Conservation (phyloP, 2,113 vertebrate genomes). For the Lophius piscatorius region DNA sequence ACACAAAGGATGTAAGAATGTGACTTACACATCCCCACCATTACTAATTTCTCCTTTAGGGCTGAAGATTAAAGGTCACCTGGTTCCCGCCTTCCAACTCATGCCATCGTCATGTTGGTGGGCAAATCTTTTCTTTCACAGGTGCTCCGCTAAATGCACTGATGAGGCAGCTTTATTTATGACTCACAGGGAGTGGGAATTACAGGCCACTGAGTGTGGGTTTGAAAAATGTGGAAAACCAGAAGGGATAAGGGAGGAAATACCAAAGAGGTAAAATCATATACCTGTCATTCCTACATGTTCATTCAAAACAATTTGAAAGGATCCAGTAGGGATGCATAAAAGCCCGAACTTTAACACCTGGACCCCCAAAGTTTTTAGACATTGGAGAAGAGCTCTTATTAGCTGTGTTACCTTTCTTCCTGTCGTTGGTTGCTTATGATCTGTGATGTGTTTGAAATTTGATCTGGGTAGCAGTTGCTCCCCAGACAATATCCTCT, state of each 20-base stretch:
- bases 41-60: constrained; percentile 65
- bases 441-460: constrained; percentile 52
- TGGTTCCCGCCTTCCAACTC: constrained; percentile 18
- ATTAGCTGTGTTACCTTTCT: constrained; percentile 5
- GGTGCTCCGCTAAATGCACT: constrained; percentile 38
- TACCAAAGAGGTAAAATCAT: constrained; percentile 21
- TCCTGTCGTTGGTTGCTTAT: not conserved
- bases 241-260: constrained; percentile 6
- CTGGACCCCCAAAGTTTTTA: not conserved
- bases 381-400: constrained; percentile 6
- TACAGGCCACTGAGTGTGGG: constrained; percentile 9
- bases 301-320: constrained; percentile 10
- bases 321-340: not conserved
- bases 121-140: constrained; percentile 35
- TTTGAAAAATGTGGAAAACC: constrained; percentile 25
- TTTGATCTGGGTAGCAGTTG: constrained; percentile 28
- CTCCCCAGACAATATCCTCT: constrained; percentile 30
- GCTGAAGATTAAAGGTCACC: constrained; percentile 40
- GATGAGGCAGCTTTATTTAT: constrained; percentile 17
- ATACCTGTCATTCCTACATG: constrained; percentile 34
- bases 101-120: constrained; percentile 3
- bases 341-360: constrained; percentile 4
- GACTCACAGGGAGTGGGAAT: constrained; percentile 42
- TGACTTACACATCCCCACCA: constrained; percentile 30
- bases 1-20: constrained; percentile 48